Conservation (phyloP, 2,888 invertebrate species). For the Crocallis elinguaria region DNA sequence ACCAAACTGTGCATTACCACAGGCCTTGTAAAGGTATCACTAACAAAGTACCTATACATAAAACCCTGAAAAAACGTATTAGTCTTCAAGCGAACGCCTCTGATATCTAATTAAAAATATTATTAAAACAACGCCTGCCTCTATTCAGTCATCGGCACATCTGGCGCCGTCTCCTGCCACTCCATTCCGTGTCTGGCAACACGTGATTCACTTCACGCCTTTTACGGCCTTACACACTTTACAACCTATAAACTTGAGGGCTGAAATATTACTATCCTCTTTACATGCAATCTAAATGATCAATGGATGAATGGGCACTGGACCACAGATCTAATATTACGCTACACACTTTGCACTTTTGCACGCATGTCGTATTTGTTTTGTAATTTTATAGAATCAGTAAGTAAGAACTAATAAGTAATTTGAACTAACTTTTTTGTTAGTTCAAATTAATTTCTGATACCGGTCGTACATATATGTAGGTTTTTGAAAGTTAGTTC, state of each 20-base stretch:
- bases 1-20: too few species aligned
- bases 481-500: too few species aligned
- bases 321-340: too few species aligned
- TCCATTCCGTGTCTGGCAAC: slow-evolving; percentile 9
- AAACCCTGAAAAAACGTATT: slow-evolving; percentile 4
- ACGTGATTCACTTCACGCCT: slow-evolving; percentile 23
- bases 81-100: neutral
- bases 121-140: slow-evolving; percentile 22
- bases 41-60: slow-evolving; percentile 14
- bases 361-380: too few species aligned
- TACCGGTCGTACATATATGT: too few species aligned
- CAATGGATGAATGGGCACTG: neutral
- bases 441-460: too few species aligned
- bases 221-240: slow-evolving; percentile 30
- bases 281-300: slow-evolving; percentile 23
- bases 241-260: slow-evolving; percentile 27
- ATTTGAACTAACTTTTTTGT: too few species aligned
- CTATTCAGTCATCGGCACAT: slow-evolving; percentile 37
- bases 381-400: too few species aligned
- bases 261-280: slow-evolving; percentile 40
- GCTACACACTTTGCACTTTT: too few species aligned
- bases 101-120: slow-evolving; percentile 31
- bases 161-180: slow-evolving; percentile 28
- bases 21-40: too few species aligned
- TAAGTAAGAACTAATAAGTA: too few species aligned